These are phyloP conservation scores for Lepus americanus DNA, from an alignment of 2,113 vertebrate species.

Conservation along the genomic window DNA sequence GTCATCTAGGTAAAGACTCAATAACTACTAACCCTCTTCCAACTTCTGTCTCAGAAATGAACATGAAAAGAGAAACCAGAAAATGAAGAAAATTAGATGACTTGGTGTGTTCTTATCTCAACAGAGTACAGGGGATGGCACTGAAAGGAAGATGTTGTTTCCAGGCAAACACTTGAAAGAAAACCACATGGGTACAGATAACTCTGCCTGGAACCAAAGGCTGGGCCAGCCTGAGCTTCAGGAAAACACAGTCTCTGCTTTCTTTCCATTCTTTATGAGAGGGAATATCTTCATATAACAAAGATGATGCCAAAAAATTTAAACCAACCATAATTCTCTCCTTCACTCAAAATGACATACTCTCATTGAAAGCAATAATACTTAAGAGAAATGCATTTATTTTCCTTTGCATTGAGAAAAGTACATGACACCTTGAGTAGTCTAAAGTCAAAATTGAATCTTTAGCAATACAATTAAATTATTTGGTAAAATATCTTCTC, in stretches of 20 bases:
- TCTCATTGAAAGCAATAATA: constrained; percentile 31
- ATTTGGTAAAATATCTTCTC: constrained; percentile 44
- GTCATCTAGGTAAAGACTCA: constrained; percentile 46
- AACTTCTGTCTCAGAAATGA: constrained; percentile 39
- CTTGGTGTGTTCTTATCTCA: background rate
- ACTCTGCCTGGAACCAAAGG: background rate
- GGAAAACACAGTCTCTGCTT: background rate
- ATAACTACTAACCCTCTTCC: background rate
- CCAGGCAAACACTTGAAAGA: background rate
- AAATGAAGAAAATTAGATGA: background rate
- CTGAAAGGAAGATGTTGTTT: background rate
- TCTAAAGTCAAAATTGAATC: background rate
- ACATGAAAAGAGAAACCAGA: background rate
- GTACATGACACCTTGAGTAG: background rate
- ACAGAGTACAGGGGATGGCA: background rate
- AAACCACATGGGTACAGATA: background rate
- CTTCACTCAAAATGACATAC: constrained; percentile 35
- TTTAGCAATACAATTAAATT: background rate
- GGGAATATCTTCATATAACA: background rate
- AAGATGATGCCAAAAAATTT: background rate
- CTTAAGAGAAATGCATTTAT: background rate
- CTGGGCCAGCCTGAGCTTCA: background rate
- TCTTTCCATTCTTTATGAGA: background rate
- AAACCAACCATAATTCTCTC: background rate
- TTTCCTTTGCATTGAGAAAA: background rate